Evolutionary conservation across 2,113 vertebrate species (phyloP).

Genomic region (Leucoraja erinaceus): DNA sequence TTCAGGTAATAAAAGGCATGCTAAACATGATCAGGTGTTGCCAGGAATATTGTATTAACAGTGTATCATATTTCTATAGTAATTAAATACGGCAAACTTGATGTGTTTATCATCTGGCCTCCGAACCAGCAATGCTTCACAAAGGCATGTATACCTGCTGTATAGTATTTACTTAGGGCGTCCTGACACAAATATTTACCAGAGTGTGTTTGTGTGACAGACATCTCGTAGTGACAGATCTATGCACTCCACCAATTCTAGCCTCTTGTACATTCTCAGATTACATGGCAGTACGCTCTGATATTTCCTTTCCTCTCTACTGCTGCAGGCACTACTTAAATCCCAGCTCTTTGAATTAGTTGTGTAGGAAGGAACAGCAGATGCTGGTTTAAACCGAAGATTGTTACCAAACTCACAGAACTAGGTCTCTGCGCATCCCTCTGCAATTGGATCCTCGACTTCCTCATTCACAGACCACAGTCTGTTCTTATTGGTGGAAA

Average conservation of each 20-base stretch:
- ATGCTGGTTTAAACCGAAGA: no score
- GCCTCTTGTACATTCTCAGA: no score
- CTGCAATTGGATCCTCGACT: no score
- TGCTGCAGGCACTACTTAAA: not conserved
- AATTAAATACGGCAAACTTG: not conserved
- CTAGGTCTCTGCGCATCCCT: no score
- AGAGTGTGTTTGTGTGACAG: not conserved
- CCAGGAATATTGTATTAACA: not conserved
- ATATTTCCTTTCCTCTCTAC: no score
- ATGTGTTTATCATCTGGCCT: not conserved
- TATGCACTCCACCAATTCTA: no score
- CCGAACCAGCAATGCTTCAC: not conserved
- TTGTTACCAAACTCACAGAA: no score
- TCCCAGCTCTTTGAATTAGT: not conserved
- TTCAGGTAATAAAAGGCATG: constrained; percentile 51
- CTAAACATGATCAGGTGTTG: not conserved
- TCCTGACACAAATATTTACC: not conserved
- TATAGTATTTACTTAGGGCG: not conserved
- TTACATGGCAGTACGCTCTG: not conserved
- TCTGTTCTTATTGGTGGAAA: no score
- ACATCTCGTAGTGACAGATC: not conserved
- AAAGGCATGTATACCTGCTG: not conserved
- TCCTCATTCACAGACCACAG: no score
- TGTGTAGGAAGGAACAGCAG: no score
- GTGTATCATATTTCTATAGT: not conserved